phyloP scores from a whole-genome alignment of 2,888 invertebrate species.

The Callyntrura guangdongensis region DNA sequence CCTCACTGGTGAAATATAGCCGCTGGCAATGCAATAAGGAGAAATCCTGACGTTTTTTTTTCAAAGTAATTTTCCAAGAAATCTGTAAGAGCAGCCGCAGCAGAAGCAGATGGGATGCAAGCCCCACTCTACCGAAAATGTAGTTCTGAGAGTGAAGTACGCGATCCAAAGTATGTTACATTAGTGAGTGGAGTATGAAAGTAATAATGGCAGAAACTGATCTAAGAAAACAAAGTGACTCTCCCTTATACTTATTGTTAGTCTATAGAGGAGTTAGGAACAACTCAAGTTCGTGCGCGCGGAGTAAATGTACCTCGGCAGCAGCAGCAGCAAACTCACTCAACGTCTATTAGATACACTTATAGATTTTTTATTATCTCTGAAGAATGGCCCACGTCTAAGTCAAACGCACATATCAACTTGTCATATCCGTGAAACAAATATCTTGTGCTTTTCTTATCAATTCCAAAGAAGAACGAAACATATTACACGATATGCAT shows the following conservation, averaged over 20 bases:
- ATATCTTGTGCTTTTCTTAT: slow-evolving; percentile 16
- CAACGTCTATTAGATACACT: not conserved
- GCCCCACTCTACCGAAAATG: not conserved
- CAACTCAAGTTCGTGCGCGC: too few relatives aligned
- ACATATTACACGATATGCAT: slow-evolving; percentile 34
- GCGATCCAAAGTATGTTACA: slow-evolving; percentile 15
- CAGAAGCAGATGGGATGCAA: slow-evolving; percentile 11
- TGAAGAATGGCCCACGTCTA: slow-evolving; percentile 40
- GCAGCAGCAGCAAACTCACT: slow-evolving; percentile 21
- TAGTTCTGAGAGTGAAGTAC: not conserved
- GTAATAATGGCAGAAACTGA: slow-evolving; percentile 7
- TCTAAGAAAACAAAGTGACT: not conserved
- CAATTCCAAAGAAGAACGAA: slow-evolving; percentile 1
- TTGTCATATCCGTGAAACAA: slow-evolving; percentile 66
- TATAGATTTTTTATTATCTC: slow-evolving; percentile 39
- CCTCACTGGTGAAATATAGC: slow-evolving; percentile 64
- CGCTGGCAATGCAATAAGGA: slow-evolving; percentile 72
- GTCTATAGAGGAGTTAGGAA: not conserved
- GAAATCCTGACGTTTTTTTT: slow-evolving; percentile 66
- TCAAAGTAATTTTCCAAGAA: slow-evolving; percentile 65
- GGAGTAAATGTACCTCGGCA: not conserved
- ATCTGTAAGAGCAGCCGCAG: slow-evolving; percentile 50
- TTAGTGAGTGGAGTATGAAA: not conserved
- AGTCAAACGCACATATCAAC: slow-evolving; percentile 58
- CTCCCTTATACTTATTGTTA: not conserved